A percentile compares a stretch with the other conserved stretches of the same genome.
Evolutionary conservation across 1,140 invertebrate species (phyloP).

Genomic region (Drosophila novamexicana): DNA sequence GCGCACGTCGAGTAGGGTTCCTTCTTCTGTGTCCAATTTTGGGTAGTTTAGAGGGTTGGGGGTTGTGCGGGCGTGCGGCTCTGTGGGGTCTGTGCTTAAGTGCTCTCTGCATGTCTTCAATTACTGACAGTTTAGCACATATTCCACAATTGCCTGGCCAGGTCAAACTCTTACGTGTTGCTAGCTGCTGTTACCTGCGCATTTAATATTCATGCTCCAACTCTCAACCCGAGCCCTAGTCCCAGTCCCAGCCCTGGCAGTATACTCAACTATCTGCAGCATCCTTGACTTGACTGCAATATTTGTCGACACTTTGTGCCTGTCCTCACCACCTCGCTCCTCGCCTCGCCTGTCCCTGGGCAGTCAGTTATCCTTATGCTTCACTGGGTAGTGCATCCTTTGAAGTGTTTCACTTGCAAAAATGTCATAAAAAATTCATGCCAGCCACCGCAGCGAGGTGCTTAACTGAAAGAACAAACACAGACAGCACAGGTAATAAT

Average conservation of each 20-base stretch:
- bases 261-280: constrained; percentile 30
- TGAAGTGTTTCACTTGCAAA: constrained; percentile 56
- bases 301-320: constrained; percentile 45
- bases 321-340: neutral
- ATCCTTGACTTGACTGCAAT: constrained; percentile 53
- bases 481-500: constrained; percentile 9
- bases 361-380: constrained; percentile 30
- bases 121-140: constrained; percentile 80
- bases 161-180: constrained; percentile 15
- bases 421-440: constrained; percentile 78
- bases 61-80: constrained; percentile 3
- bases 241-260: no score
- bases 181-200: constrained; percentile 17
- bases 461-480: constrained; percentile 32
- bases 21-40: constrained; percentile 10
- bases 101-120: constrained; percentile 68
- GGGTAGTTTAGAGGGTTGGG: neutral
- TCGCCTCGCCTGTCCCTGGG: no score
- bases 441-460: constrained; percentile 47
- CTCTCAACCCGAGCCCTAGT: neutral
- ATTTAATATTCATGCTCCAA: constrained; percentile 69
- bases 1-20: constrained; percentile 48
- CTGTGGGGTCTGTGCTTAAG: constrained; percentile 46
- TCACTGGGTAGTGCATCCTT: constrained; percentile 43
- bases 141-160: constrained; percentile 37